These are phyloP conservation scores for Blastomussa wellsi DNA, from an alignment of 92 coral and sea anemone genomes.

Conservation along the genomic window DNA sequence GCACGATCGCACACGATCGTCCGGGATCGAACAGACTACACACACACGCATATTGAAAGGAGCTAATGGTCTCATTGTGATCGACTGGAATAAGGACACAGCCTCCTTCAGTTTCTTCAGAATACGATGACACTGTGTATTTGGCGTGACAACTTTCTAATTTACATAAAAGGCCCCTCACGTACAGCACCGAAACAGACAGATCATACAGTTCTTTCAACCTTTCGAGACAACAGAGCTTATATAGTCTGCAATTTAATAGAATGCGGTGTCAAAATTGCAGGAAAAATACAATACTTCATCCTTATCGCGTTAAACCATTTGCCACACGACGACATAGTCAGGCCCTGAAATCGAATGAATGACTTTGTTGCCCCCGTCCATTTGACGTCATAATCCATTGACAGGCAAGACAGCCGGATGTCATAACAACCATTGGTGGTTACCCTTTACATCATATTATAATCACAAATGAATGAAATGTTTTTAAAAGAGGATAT, in stretches of 20 bases:
- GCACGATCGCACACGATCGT: conserved; percentile 2
- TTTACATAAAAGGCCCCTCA: conserved; percentile 17
- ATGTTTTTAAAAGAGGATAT: conserved; percentile 38
- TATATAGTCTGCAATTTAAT: not conserved
- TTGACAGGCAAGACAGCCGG: conserved; percentile 9
- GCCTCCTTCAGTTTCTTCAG: not conserved
- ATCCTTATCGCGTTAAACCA: not conserved
- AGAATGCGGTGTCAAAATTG: not conserved
- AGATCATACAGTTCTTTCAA: not conserved
- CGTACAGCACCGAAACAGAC: conserved; percentile 7
- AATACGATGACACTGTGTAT: not conserved
- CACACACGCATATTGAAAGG: not conserved
- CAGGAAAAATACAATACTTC: not conserved
- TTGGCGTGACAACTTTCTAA: conserved; percentile 28
- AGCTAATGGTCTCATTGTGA: not conserved
- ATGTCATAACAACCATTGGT: conserved; percentile 32
- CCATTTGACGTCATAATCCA: conserved; percentile 30
- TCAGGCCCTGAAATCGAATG: not conserved
- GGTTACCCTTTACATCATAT: conserved; percentile 30
- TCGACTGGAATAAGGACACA: conserved; percentile 3
- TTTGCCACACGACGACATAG: not conserved
- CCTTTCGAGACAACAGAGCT: not conserved
- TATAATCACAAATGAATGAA: conserved; percentile 39
- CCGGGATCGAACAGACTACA: not conserved
- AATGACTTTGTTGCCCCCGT: not conserved